Percentiles rank a stretch among this genome's conserved stretches.
Conservation (phyloP, 1,140 invertebrate genomes). For the Frieseomelitta varia region DNA sequence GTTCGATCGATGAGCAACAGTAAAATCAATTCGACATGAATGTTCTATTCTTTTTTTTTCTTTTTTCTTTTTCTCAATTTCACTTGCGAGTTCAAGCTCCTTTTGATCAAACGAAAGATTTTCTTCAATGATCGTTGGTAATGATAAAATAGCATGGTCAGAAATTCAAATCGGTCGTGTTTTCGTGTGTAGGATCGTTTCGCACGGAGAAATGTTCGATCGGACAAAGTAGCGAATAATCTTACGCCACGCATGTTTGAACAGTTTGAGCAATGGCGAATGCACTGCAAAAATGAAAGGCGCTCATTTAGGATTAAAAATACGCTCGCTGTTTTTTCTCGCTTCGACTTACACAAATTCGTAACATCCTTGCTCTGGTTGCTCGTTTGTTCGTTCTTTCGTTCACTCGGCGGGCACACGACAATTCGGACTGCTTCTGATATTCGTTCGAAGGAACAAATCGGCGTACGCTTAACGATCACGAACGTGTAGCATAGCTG, state of each 20-base stretch:
- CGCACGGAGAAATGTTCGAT: not conserved
- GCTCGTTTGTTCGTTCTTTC: not conserved
- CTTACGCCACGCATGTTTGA: not conserved
- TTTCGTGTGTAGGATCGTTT: not conserved
- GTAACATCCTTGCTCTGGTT: not conserved
- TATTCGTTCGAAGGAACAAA: slow-evolving; percentile 5
- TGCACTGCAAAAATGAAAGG: not conserved
- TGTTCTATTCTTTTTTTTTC: too few relatives aligned
- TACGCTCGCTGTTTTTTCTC: not conserved
- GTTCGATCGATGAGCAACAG: not conserved
- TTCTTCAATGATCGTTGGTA: not conserved
- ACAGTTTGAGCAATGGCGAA: not conserved
- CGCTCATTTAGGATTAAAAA: not conserved
- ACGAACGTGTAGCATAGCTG: slow-evolving; percentile 35
- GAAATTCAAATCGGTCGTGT: not conserved
- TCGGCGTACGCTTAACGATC: slow-evolving; percentile 50
- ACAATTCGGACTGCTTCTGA: not conserved
- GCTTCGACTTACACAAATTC: not conserved
- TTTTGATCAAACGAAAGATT: not conserved
- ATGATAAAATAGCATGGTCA: not conserved
- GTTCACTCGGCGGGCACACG: not conserved
- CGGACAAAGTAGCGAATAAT: not conserved
- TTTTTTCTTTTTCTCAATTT: not conserved
- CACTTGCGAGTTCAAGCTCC: not conserved
- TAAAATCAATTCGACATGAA: not conserved